Conservation (phyloP, 2,113 vertebrate genomes). For the Erythrocercus mccallii region DNA sequence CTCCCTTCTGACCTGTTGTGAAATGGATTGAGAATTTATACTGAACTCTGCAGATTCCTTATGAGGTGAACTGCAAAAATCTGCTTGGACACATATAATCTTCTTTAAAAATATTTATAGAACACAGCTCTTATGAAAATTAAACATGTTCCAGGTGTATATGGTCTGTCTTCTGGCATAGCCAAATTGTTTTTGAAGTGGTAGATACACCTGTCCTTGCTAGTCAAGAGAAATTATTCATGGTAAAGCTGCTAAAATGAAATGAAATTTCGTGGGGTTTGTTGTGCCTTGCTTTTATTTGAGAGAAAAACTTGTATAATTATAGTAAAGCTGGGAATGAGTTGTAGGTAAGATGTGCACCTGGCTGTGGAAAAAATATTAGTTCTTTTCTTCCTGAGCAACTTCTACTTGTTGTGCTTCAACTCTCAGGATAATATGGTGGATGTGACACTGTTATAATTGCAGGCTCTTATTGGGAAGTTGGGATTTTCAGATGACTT, state of each 20-base stretch:
- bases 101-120: constrained; percentile 59
- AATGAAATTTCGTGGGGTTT: neutral
- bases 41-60: constrained; percentile 38
- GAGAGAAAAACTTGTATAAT: neutral
- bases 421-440: neutral
- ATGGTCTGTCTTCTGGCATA: neutral
- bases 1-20: constrained; percentile 53
- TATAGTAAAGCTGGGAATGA: neutral
- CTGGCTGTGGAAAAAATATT: neutral
- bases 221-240: constrained; percentile 28
- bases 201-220: constrained; percentile 43
- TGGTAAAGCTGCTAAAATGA: constrained; percentile 1
- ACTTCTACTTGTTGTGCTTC: neutral
- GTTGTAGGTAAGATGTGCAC: neutral
- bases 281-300: neutral
- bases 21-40: constrained; percentile 49
- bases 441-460: neutral
- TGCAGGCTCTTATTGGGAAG: neutral
- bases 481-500: neutral
- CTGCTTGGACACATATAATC: constrained; percentile 44
- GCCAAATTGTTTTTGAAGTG: constrained; percentile 33
- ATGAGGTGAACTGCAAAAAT: constrained; percentile 49
- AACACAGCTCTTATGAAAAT: constrained; percentile 60
- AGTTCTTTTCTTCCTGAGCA: neutral
- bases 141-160: constrained; percentile 70